phyloP scores from a whole-genome alignment of 1,140 invertebrate species.

The Pentalonia nigronervosa region DNA sequence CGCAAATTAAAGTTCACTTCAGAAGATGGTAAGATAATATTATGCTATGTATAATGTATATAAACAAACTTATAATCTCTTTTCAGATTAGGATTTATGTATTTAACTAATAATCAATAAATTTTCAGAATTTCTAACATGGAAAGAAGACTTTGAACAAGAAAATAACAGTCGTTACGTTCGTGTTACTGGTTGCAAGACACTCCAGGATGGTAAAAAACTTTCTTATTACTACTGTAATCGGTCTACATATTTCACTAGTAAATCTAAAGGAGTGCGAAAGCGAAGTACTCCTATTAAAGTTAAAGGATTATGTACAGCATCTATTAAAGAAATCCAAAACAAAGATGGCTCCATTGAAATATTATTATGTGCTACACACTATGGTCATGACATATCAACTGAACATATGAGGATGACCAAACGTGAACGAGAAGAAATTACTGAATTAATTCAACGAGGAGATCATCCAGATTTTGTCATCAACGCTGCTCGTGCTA shows the following conservation, averaged over 20 bases:
- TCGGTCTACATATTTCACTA: conserved; percentile 49
- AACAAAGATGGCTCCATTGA: conserved; percentile 22
- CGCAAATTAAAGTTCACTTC: conserved; percentile 21
- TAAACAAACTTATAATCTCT: background rate
- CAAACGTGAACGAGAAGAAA: conserved; percentile 56
- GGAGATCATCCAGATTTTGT: conserved; percentile 56
- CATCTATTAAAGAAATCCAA: conserved; percentile 42
- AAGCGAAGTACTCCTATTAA: conserved; percentile 40
- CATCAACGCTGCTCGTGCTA: conserved; percentile 42
- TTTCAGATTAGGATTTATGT: background rate
- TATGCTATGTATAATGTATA: background rate
- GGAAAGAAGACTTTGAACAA: conserved; percentile 55
- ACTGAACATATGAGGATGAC: conserved; percentile 47
- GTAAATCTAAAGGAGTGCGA: conserved; percentile 48
- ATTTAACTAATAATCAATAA: background rate
- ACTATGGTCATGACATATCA: conserved; percentile 53
- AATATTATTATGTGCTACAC: conserved; percentile 50
- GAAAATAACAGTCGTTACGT: conserved; percentile 50
- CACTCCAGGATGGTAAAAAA: conserved; percentile 34
- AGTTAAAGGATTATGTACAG: conserved; percentile 50
- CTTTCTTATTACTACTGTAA: conserved; percentile 52
- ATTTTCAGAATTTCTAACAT: conserved; percentile 48
- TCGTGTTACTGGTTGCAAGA: conserved; percentile 55
- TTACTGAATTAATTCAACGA: conserved; percentile 39
- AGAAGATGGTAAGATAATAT: conserved; percentile 26